A percentile compares a stretch with the other conserved stretches of the same genome.
Conservation (phyloP, 2,888 invertebrate species). For the Drosophila colorata region DNA sequence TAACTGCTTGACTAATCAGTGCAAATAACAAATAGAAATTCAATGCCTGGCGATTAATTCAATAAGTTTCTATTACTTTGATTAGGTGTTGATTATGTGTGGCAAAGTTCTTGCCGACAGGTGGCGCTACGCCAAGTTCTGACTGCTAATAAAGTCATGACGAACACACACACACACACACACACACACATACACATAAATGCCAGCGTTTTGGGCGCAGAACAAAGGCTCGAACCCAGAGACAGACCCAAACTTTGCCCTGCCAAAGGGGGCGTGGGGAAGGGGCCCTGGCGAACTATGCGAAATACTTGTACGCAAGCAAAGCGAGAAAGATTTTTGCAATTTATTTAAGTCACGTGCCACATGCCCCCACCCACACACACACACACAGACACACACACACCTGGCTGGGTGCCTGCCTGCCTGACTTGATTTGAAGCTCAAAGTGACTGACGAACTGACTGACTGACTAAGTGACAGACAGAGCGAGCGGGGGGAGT, state of each 20-base stretch:
- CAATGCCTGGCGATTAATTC: conserved; percentile 71
- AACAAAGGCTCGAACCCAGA: conserved; percentile 53
- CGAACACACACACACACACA: conserved; percentile 30
- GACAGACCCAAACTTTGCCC: conserved; percentile 32
- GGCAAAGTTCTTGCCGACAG: conserved; percentile 56
- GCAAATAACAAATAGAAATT: conserved; percentile 74
- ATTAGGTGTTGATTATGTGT: conserved; percentile 79
- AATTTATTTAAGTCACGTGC: conserved; percentile 80
- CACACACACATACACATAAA: conserved; percentile 36
- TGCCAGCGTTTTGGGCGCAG: conserved; percentile 48
- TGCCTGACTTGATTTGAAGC: conserved; percentile 73
- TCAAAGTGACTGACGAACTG: conserved; percentile 73
- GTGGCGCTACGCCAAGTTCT: conserved; percentile 58
- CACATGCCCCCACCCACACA: conserved; percentile 51
- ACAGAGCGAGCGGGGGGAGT: not conserved
- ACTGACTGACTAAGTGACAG: conserved; percentile 52
- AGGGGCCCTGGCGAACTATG: conserved; percentile 57
- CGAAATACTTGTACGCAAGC: conserved; percentile 68
- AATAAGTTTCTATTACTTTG: conserved; percentile 79
- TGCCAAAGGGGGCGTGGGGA: not conserved
- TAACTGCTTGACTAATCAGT: conserved; percentile 49
- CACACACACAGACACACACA: conserved; percentile 15
- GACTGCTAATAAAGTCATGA: conserved; percentile 76
- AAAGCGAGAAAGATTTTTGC: conserved; percentile 77
- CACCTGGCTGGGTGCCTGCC: conserved; percentile 20